phyloP scores from a whole-genome alignment of 2,113 vertebrate species.

The Anhinga rufa region DNA sequence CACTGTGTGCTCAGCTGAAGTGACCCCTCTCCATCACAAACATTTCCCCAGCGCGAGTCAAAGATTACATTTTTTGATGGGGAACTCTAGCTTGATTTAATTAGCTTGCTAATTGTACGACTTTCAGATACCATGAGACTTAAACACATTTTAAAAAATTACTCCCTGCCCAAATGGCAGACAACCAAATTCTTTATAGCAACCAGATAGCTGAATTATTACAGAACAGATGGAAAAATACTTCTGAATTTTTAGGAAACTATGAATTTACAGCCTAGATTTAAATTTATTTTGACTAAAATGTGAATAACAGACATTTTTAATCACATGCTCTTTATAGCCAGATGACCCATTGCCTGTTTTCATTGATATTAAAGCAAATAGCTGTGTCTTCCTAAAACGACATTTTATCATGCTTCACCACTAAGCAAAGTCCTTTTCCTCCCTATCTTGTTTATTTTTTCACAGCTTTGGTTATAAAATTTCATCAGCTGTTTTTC shows the following conservation, averaged over 20 bases:
- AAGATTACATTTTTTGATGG: neutral
- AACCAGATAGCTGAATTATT: constrained; percentile 57
- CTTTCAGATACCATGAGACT: constrained; percentile 18
- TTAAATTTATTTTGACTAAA: constrained; percentile 26
- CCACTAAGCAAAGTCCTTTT: neutral
- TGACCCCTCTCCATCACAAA: neutral
- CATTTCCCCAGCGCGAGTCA: neutral
- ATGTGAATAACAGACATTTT: constrained; percentile 44
- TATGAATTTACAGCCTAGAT: constrained; percentile 38
- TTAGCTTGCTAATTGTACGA: constrained; percentile 33
- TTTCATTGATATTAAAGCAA: neutral
- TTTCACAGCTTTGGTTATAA: constrained; percentile 3
- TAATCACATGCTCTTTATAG: constrained; percentile 18
- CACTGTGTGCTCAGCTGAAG: neutral
- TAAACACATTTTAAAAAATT: neutral
- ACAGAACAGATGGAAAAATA: constrained; percentile 65
- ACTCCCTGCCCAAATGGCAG: constrained; percentile 49
- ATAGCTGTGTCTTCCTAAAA: neutral
- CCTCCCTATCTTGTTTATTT: neutral
- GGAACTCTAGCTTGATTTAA: constrained; percentile 47
- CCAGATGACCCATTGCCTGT: constrained; percentile 21
- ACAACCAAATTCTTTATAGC: constrained; percentile 41
- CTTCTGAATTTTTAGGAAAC: constrained; percentile 44
- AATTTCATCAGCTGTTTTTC: constrained; percentile 17
- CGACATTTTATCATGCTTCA: neutral